phyloP scores from a whole-genome alignment of 2,797 vertebrate genomes.

The Sebastes matsubarae region DNA sequence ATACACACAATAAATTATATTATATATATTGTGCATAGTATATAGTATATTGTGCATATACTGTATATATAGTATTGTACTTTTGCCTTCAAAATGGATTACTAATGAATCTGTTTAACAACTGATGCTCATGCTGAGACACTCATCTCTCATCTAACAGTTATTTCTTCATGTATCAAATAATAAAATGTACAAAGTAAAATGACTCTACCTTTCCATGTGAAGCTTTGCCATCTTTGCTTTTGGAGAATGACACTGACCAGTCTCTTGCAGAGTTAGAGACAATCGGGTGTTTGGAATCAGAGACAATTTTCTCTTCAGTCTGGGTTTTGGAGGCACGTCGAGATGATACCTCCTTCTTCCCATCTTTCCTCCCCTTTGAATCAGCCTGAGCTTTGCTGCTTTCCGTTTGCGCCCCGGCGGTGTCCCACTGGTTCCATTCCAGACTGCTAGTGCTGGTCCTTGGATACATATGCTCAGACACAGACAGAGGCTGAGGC shows the following conservation, averaged over 20 bases:
- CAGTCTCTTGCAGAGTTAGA: conserved; percentile 89
- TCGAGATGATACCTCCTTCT: conserved; percentile 85
- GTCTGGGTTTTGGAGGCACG: conserved; percentile 86
- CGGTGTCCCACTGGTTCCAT: conserved; percentile 86
- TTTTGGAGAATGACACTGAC: conserved; percentile 85
- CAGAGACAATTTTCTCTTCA: conserved; percentile 86
- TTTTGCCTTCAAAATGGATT: not conserved
- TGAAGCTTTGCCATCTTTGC: conserved; percentile 83
- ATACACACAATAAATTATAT: no score
- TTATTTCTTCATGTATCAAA: not conserved
- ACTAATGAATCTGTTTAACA: not conserved
- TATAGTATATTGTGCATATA: no score
- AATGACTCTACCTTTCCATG: conserved; percentile 85
- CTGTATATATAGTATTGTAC: not conserved
- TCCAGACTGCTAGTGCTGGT: conserved; percentile 84
- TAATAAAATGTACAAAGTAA: not conserved
- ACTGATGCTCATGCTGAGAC: not conserved
- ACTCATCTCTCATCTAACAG: not conserved
- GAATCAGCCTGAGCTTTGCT: conserved; percentile 53
- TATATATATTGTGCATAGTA: no score
- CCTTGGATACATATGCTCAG: conserved; percentile 71
- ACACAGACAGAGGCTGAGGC: conserved; percentile 77
- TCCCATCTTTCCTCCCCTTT: conserved; percentile 80
- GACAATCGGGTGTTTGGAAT: conserved; percentile 87
- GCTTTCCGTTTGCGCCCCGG: conserved; percentile 59